Base-by-base conservation (phyloP, 2,797 vertebrate genomes). In the Esox lucius region DNA sequence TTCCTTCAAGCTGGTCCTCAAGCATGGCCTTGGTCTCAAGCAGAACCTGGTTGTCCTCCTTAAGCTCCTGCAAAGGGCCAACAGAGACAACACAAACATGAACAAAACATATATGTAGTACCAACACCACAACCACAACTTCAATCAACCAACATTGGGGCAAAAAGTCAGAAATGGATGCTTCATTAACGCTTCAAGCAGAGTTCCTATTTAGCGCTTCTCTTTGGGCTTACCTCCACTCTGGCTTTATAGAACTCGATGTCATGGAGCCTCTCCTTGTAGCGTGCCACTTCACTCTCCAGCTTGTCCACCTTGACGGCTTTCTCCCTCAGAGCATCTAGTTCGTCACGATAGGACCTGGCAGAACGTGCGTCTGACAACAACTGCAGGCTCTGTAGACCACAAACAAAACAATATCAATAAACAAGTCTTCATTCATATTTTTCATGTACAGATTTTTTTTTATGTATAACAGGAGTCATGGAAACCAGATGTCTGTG, bases 191-290 rank as follows among this genome's bases (percentile, higher is more conserved):
- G 19, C 15, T 4, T 68, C 7, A 46, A 68, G 68, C 0, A 7
- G 17, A 19, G 24, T 24, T 13, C 9, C 56, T 24, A 61, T 61
- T 24, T 1, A 26, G 42, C 12, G 42, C 26, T 6, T 28, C n/a
- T 26, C 22, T 13, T 49, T 49, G 12, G 48, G 17, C 42, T n/a
- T 91, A 98, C 98, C 96, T 99, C 98, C 19, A 98, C 93, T 91
- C 98, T 95, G 90, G 97, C 96, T 86, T 96, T 99, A 91, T 98
- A 99, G 89, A 99, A 99, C 89, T 99, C 97, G 0, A 98, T 98
- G 89, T 99, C 96, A 3, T 97, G 97, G n/a, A 99, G 94, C 42
- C 94, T 94, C 86, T 99, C 98, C 86, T 97, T 99, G 81, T 96
- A 99, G 59, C 98, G 94, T 66, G 87, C 87, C 90, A 98, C 92